A percentile compares a stretch with the other conserved stretches of the same genome.
Evolutionary conservation across 1,140 invertebrate species (phyloP).

Genomic region (Anastrepha obliqua): DNA sequence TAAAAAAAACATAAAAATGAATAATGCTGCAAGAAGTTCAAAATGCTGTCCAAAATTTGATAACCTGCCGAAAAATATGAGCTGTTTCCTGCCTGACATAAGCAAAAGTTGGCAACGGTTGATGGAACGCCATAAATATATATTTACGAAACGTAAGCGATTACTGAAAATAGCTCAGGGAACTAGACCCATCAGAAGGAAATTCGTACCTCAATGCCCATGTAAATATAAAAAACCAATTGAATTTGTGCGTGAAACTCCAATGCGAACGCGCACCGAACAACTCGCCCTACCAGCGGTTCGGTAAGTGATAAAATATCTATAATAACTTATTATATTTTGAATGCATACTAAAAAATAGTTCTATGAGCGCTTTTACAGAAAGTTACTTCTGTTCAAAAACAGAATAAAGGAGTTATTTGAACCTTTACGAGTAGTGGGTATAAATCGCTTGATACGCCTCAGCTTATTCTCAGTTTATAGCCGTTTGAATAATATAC

Average conservation of each 20-base stretch:
- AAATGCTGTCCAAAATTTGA: constrained; percentile 62
- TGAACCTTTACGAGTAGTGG: constrained; percentile 54
- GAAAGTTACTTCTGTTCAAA: constrained; percentile 53
- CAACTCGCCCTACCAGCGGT: constrained; percentile 66
- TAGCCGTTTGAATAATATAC: constrained; percentile 64
- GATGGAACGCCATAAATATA: constrained; percentile 59
- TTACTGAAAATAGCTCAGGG: constrained; percentile 63
- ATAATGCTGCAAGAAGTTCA: constrained; percentile 21
- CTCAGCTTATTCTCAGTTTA: constrained; percentile 67
- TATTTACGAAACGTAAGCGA: constrained; percentile 61
- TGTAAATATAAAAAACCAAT: constrained; percentile 66
- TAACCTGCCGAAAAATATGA: constrained; percentile 62
- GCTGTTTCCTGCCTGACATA: constrained; percentile 63
- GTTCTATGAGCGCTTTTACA: constrained; percentile 13
- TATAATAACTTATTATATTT: constrained; percentile 41
- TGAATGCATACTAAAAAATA: background rate
- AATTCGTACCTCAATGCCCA: constrained; percentile 64
- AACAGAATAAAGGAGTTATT: constrained; percentile 55
- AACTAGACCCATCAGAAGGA: constrained; percentile 24
- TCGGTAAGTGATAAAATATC: constrained; percentile 24
- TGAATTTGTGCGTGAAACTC: constrained; percentile 61
- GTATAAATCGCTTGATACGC: constrained; percentile 66
- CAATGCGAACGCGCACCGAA: constrained; percentile 66
- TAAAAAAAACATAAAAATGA: constrained; percentile 30
- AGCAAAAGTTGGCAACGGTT: constrained; percentile 60